A percentile compares a stretch with the other conserved stretches of the same genome.
Evolutionary conservation across 2,113 vertebrate genomes (phyloP).

Genomic region (Xiphorhynchus elegans): DNA sequence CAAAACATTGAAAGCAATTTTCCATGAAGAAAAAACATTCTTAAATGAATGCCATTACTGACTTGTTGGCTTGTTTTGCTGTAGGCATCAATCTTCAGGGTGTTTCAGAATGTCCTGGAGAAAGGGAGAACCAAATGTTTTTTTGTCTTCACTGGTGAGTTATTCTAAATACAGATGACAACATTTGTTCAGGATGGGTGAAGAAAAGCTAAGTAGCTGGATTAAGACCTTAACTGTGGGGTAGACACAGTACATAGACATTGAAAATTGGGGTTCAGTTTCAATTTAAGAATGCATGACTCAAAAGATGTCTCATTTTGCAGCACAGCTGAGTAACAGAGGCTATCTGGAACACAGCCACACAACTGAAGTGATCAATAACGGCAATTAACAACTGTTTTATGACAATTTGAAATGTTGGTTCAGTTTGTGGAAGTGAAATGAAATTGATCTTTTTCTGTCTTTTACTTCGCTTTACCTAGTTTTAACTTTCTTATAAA

Average conservation of each 20-base stretch:
- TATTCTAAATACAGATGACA: not conserved
- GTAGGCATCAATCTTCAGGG: not conserved
- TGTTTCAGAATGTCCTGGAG: not conserved
- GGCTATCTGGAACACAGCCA: not conserved
- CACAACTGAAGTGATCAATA: constrained; percentile 42
- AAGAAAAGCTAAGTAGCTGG: not conserved
- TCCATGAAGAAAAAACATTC: not conserved
- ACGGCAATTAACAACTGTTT: constrained; percentile 57
- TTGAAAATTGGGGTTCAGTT: not conserved
- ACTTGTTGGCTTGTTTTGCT: constrained; percentile 4
- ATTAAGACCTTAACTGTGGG: not conserved
- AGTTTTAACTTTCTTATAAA: constrained; percentile 11
- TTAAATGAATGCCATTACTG: not conserved
- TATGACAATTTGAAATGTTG: constrained; percentile 54
- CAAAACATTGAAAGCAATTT: not conserved
- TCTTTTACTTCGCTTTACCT: constrained; percentile 46
- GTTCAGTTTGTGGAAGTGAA: constrained; percentile 63
- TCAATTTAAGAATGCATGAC: constrained; percentile 43
- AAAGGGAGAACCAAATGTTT: not conserved
- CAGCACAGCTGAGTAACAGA: not conserved
- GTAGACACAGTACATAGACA: not conserved
- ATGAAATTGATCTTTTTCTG: constrained; percentile 43
- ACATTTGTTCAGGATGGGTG: not conserved
- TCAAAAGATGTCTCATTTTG: constrained; percentile 34
- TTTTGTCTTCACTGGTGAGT: not conserved